Conservation (phyloP, 2,888 invertebrate genomes). For the Hyles lineata region DNA sequence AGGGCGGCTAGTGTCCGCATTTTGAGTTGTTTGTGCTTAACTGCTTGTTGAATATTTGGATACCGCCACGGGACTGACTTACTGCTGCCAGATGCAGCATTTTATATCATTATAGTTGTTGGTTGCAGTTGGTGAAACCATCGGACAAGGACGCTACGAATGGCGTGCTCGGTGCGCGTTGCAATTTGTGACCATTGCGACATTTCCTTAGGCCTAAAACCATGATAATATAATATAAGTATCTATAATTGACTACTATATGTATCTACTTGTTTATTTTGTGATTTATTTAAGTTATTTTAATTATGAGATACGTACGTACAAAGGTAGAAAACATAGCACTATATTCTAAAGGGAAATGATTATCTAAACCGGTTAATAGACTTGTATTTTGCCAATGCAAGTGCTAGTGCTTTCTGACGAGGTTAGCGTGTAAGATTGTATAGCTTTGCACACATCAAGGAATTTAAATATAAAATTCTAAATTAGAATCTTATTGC, state of each 20-base stretch:
- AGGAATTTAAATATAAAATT: too few relatives aligned
- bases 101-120: conserved; percentile 77
- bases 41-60: conserved; percentile 69
- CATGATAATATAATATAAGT: conserved; percentile 17
- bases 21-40: conserved; percentile 44
- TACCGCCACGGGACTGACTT: conserved; percentile 73
- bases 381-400: too few relatives aligned
- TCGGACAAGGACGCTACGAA: conserved; percentile 76
- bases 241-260: neutral
- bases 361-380: too few relatives aligned
- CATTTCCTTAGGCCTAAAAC: conserved; percentile 56
- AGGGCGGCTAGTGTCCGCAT: conserved; percentile 82
- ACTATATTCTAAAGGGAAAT: too few relatives aligned
- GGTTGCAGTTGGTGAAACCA: conserved; percentile 80
- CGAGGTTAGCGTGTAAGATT: too few relatives aligned
- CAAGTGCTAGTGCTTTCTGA: too few relatives aligned
- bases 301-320: too few relatives aligned
- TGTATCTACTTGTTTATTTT: neutral
- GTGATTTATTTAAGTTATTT: neutral
- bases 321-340: too few relatives aligned
- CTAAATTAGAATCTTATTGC: too few relatives aligned
- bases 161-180: conserved; percentile 60
- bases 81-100: conserved; percentile 66
- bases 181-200: conserved; percentile 65
- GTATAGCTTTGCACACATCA: too few relatives aligned